These are phyloP conservation scores for Lemur catta DNA, from an alignment of 2,797 vertebrate genomes.

Conservation along the genomic window DNA sequence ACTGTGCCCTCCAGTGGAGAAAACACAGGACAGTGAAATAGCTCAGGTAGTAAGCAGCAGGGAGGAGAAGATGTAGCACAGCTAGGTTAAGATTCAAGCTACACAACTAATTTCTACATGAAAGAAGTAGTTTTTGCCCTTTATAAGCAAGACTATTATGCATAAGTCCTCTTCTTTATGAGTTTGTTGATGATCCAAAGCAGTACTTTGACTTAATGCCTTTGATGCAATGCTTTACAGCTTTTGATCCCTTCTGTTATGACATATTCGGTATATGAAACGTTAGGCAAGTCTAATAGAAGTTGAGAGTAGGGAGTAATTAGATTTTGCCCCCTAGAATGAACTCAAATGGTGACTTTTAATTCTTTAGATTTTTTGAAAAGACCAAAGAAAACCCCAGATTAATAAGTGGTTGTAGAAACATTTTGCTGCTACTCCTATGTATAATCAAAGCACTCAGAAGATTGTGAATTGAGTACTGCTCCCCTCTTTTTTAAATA, in stretches of 20 bases:
- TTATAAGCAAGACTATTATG: neutral
- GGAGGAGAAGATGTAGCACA: neutral
- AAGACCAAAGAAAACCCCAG: conserved; percentile 6
- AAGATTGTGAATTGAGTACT: neutral
- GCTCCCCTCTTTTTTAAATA: neutral
- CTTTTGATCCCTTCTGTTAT: neutral
- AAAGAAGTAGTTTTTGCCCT: neutral
- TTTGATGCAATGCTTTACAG: neutral
- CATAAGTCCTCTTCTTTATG: neutral
- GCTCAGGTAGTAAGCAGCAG: neutral
- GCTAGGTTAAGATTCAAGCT: neutral
- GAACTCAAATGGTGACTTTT: conserved; percentile 19
- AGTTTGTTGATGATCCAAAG: neutral
- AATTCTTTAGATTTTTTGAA: conserved; percentile 7
- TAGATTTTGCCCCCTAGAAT: neutral
- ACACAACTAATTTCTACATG: neutral
- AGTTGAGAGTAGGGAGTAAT: neutral
- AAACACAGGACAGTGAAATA: conserved; percentile 47
- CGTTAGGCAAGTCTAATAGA: neutral
- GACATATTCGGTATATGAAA: neutral
- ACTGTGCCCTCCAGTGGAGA: conserved; percentile 77
- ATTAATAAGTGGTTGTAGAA: neutral
- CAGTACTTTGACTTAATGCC: neutral
- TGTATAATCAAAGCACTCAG: neutral
- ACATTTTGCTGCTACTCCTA: neutral